These are phyloP conservation scores for crab-eating macaque (Macaca fascicularis) DNA, from an alignment of 2,113 vertebrate species.

Conservation along the genomic window DNA sequence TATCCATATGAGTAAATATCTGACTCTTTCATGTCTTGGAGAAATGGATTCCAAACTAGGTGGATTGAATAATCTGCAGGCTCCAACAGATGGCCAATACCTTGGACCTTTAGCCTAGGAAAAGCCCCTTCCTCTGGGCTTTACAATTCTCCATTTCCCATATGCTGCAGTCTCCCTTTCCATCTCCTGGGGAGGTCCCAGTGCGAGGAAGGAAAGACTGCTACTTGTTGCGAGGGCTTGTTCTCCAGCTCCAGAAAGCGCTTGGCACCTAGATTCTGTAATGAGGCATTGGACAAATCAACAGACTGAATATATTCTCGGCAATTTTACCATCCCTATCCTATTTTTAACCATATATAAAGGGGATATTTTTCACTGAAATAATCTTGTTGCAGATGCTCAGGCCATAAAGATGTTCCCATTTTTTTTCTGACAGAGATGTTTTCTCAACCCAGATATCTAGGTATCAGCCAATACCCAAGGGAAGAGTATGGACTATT, in stretches of 20 bases:
- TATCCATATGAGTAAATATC: too few species aligned
- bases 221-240: accelerated
- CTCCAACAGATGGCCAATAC: accelerated
- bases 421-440: neutral
- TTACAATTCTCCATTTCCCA: neutral
- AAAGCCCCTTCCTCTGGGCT: neutral
- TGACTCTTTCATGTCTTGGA: neutral
- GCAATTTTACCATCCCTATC: neutral
- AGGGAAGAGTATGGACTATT: neutral
- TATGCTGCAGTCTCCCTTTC: neutral
- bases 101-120: too few species aligned
- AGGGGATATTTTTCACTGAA: neutral
- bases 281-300: neutral
- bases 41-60: neutral
- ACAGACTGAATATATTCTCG: neutral
- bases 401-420: neutral
- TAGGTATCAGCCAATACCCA: neutral
- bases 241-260: neutral
- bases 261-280: neutral
- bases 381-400: neutral
- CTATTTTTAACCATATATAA: too few species aligned
- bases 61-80: neutral
- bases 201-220: too few species aligned
- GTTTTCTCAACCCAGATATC: neutral
- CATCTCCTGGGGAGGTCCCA: neutral